Conservation (phyloP, 2,888 invertebrate species). For the Sabatieria punctata region DNA sequence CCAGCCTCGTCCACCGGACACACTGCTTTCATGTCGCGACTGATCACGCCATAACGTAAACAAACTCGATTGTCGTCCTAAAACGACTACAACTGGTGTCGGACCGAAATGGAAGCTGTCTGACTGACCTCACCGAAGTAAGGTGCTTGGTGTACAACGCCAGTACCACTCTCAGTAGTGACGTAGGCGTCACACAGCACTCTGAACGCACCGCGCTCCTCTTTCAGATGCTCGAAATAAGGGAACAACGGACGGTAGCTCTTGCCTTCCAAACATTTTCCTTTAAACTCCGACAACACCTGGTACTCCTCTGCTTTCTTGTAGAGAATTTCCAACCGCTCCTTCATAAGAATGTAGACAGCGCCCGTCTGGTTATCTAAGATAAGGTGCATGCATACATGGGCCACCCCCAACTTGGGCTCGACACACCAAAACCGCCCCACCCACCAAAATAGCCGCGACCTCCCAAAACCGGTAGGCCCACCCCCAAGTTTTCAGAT, state of each 20-base stretch:
- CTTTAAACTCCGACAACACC: slow-evolving; percentile 57
- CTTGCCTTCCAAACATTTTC: slow-evolving; percentile 57
- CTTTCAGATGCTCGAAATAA: slow-evolving; percentile 52
- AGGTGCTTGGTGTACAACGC: slow-evolving; percentile 92
- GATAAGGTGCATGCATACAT: slow-evolving; percentile 7
- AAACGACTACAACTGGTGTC: slow-evolving; percentile 7
- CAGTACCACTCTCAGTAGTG: slow-evolving; percentile 87
- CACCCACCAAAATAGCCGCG: no score
- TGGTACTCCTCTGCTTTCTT: slow-evolving; percentile 60
- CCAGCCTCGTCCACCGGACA: slow-evolving; percentile 91
- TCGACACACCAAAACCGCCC: no score
- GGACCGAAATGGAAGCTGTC: not conserved
- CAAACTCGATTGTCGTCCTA: slow-evolving; percentile 76
- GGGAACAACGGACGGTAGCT: slow-evolving; percentile 70
- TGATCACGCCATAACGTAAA: slow-evolving; percentile 53
- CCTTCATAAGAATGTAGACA: slow-evolving; percentile 66
- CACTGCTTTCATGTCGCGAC: slow-evolving; percentile 60
- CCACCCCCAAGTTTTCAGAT: no score
- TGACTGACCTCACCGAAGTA: slow-evolving; percentile 66
- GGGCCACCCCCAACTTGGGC: no score
- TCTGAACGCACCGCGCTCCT: slow-evolving; percentile 50
- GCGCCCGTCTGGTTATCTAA: slow-evolving; percentile 45
- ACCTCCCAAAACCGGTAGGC: no score
- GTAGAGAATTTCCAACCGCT: slow-evolving; percentile 54
- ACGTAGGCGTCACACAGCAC: slow-evolving; percentile 79